Evolutionary conservation across 2,888 invertebrate genomes (phyloP), one percentile per base, ranked within the genome.

Genomic region (Ophion costatus): DNA sequence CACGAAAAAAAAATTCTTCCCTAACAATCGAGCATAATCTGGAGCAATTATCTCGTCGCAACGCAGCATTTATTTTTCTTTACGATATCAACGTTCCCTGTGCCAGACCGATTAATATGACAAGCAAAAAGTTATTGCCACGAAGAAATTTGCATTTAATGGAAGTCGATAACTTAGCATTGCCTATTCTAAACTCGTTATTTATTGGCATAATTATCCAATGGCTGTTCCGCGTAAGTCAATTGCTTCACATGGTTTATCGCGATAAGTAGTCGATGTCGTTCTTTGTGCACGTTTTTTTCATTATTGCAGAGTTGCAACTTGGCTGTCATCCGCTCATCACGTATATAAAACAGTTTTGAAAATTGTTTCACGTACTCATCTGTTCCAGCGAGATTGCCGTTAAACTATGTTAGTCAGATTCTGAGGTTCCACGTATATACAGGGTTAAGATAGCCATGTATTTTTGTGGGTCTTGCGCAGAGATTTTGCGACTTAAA

Each of bases 21-120:
- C 17, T 2, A 66, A 66, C 20, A 10, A 76, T 57, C 66, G 33
- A 66, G 64, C 51, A 57, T 56, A 22, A 76, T 76, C 2, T 57
- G 22, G 14, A 64, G 56, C 42, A 64, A 66, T 64, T 56, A 42
- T 73, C 11, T 14, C 22, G n/a, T 38, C 24, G 6, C 22, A 24
- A 66, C 14, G 17, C 24, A 70, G 6, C 51, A 66, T 38, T 33
- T 66, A 33, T n/a, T 76, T 29, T 76, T 57, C 51, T 64, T 61
- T 61, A n/a, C 38, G 2, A 56, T 38, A 38, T 38, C 9, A 9
- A 38, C 38, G 38, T 38, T 38, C 38, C 5, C 1, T 38, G 9
- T 38, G 9, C 1, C 38, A 38, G 38, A 7, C 38, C 56, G 0
- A 11, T 22, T 70, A 9, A 56, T 70, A 14, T 56, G 9, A 29